A percentile compares a stretch with the other conserved stretches of the same genome.
phyloP scores from a whole-genome alignment of 2,797 vertebrate species.

The Fringilla coelebs region DNA sequence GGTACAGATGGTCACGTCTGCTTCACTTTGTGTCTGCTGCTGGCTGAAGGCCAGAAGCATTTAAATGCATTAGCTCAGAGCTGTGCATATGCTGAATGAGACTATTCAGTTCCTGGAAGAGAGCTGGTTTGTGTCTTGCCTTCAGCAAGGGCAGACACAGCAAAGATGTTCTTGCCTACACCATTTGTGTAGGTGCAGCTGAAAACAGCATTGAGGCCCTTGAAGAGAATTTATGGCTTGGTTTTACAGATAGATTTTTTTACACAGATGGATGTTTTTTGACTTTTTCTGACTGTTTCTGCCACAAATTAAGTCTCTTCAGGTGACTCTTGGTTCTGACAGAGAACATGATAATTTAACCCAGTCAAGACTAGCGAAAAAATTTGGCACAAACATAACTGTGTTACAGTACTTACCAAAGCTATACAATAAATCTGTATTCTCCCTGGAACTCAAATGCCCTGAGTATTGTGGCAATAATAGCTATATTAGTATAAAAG shows the following conservation, averaged over 20 bases:
- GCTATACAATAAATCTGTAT: neutral
- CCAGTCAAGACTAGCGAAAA: neutral
- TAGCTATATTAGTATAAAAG: neutral
- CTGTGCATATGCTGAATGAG: neutral
- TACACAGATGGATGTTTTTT: neutral
- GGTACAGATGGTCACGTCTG: neutral
- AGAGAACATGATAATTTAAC: neutral
- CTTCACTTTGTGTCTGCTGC: neutral
- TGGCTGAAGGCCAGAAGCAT: neutral
- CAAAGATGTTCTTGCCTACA: neutral
- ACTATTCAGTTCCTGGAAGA: neutral
- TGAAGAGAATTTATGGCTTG: neutral
- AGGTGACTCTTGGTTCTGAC: neutral
- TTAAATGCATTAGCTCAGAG: neutral
- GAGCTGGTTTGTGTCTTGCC: neutral
- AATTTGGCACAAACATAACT: neutral
- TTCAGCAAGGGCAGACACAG: neutral
- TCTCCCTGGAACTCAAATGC: conserved; percentile 1
- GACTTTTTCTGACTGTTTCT: neutral
- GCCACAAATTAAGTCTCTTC: neutral
- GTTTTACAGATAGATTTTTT: neutral
- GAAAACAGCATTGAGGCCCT: neutral
- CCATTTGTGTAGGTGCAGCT: neutral
- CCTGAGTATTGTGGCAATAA: neutral
- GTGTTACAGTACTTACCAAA: neutral